A percentile compares a stretch with the other conserved stretches of the same genome.
Conservation (phyloP, 2,113 vertebrate species). For the Podilymbus podiceps region DNA sequence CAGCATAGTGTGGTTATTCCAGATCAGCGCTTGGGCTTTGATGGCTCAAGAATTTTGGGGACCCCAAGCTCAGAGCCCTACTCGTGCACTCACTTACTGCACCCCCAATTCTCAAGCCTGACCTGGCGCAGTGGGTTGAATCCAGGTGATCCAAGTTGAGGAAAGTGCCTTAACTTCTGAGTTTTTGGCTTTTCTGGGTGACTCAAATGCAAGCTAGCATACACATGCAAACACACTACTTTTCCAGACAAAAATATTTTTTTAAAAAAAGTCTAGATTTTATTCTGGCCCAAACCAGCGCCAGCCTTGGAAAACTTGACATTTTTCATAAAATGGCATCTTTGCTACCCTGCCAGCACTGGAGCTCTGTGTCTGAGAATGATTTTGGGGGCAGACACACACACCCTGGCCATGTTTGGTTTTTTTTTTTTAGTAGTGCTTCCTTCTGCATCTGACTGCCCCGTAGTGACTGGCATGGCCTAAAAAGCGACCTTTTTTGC, state of each 20-base stretch:
- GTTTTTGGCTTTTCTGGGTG: background rate
- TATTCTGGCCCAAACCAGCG: background rate
- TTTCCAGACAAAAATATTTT: background rate
- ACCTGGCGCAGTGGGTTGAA: background rate
- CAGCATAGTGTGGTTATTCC: background rate
- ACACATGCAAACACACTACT: background rate
- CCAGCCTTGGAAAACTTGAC: background rate
- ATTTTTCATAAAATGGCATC: background rate
- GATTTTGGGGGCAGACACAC: background rate
- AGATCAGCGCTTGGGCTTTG: background rate
- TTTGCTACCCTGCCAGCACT: background rate
- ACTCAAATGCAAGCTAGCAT: background rate
- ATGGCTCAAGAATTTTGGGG: background rate
- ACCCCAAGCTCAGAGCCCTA: background rate
- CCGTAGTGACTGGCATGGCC: background rate
- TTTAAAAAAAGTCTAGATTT: background rate
- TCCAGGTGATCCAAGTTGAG: background rate
- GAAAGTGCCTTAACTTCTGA: background rate
- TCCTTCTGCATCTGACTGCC: background rate
- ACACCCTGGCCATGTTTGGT: background rate
- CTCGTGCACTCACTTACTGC: background rate
- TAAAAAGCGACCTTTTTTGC: background rate
- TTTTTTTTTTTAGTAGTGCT: background rate
- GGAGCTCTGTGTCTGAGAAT: background rate
- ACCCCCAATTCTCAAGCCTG: background rate